Evolutionary conservation across 2,888 invertebrate species (phyloP).

Genomic region (Drosophila siamana): DNA sequence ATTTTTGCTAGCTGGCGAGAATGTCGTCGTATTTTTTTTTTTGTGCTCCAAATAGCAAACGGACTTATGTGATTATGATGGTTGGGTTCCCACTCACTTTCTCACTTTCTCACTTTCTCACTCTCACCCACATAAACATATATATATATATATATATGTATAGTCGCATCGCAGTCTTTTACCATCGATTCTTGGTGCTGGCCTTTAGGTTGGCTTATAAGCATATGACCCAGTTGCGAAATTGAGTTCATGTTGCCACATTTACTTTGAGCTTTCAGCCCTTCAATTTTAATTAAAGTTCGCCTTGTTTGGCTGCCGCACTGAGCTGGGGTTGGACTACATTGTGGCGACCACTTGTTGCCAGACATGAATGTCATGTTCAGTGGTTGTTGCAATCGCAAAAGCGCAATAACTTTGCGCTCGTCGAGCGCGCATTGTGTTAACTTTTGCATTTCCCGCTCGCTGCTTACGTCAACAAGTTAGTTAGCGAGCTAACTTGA

Average conservation of each 20-base stretch:
- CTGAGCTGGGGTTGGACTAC: background rate
- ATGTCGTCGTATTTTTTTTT: slow-evolving; percentile 35
- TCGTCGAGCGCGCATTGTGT: background rate
- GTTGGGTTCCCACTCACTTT: slow-evolving; percentile 8
- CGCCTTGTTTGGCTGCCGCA: slow-evolving; percentile 10
- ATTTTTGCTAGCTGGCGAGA: slow-evolving; percentile 46
- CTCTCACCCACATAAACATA: background rate
- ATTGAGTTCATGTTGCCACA: slow-evolving; percentile 34
- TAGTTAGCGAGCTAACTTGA: slow-evolving; percentile 27
- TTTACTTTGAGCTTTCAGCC: slow-evolving; percentile 20
- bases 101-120: background rate
- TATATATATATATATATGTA: no score
- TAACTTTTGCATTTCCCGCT: background rate
- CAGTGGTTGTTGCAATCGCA: slow-evolving; percentile 6
- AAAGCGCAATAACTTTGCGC: slow-evolving; percentile 9
- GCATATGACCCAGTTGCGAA: slow-evolving; percentile 60
- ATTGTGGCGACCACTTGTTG: slow-evolving; percentile 4
- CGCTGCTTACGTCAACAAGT: slow-evolving; percentile 7
- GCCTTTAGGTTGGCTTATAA: slow-evolving; percentile 50
- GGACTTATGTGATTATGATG: slow-evolving; percentile 66
- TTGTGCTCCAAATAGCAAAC: slow-evolving; percentile 69
- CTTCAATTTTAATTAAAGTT: slow-evolving; percentile 40
- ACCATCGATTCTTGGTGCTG: slow-evolving; percentile 36
- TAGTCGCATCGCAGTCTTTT: background rate
- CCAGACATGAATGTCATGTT: slow-evolving; percentile 34